Evolutionary conservation across 53 echinoderm and acorn worm species (phyloP), one percentile per base, ranked within the genome.

Genomic region (Patiria pectinifera): DNA sequence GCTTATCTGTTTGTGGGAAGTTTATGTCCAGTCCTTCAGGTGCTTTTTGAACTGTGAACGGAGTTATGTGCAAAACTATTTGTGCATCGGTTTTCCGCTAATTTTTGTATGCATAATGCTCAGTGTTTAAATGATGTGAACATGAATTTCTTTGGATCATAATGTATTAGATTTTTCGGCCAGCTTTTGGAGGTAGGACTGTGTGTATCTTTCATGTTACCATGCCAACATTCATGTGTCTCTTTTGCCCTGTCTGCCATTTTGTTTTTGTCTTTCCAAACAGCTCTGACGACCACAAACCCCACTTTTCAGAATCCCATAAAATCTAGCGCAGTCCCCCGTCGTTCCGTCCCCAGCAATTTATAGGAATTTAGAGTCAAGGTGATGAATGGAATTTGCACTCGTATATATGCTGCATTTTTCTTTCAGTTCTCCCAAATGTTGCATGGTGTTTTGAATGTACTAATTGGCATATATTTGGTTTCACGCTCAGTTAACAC

Each of bases 201-300:
- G 7, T 13, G 59, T 43, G 21, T 4, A 66, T 45, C 44, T 45
- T 2, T 66, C 85, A 35, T 35, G n/a, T 63, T 14, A 23, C 5
- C 15, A 48, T 26, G 25, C 26, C 69, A 48, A 71, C 71, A 48
- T 86, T 86, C n/a, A 46, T 49, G 19, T 87, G 24, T 76, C 12
- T 85, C 63, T 45, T 76, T 87, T 14, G 53, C 11, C 53, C 16
- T 13, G 74, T 59, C 11, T 89, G 16, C 35, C 2, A 53, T 53
- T 74, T 89, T 77, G 60, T 89, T 89, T 44, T 78, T 22, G 59
- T 77, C 86, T 70, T 47, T 44, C 22, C 12, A 89, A 86, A 75
- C 75, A 86, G 86, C 86, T 86, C 86, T 1, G 58, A 86, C 49
- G 12, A 13, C 22, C 23, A 53, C n/a, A 86, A 49, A 35, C 25